Evolutionary conservation across 2,888 invertebrate genomes (phyloP).

Genomic region (Caenorhabditis angaria): DNA sequence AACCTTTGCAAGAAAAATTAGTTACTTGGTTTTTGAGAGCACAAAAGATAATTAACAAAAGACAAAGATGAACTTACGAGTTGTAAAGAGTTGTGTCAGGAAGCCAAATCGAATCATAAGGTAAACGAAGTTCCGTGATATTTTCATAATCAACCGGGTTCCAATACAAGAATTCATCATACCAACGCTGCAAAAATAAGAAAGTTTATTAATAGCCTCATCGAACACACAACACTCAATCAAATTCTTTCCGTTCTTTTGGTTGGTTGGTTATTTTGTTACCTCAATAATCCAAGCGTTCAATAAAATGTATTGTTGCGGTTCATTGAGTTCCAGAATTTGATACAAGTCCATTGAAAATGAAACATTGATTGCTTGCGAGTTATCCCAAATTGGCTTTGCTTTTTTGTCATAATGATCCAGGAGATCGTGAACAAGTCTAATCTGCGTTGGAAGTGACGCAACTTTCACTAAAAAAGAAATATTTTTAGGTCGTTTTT

Average conservation of each 20-base stretch:
- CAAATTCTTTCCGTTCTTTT: slow-evolving; percentile 5
- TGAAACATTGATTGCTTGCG: slow-evolving; percentile 68
- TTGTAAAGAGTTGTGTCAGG: slow-evolving; percentile 71
- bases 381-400: slow-evolving; percentile 71
- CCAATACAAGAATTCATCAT: slow-evolving; percentile 71
- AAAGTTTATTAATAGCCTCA: too few species aligned
- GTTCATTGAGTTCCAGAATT: slow-evolving; percentile 71
- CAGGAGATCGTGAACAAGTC: slow-evolving; percentile 56
- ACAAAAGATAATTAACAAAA: slow-evolving; percentile 1
- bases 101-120: slow-evolving; percentile 69
- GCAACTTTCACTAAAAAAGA: background rate
- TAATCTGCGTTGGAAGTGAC: slow-evolving; percentile 51
- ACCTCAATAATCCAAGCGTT: slow-evolving; percentile 72
- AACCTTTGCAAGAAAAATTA: slow-evolving; percentile 46
- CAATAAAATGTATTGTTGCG: slow-evolving; percentile 69
- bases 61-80: slow-evolving; percentile 30
- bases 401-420: slow-evolving; percentile 64
- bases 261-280: background rate
- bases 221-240: background rate
- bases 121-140: slow-evolving; percentile 67
- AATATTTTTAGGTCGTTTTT: too few species aligned
- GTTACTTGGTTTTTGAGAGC: slow-evolving; percentile 7
- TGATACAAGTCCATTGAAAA: slow-evolving; percentile 71
- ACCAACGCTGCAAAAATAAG: slow-evolving; percentile 67
- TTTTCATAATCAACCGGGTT: slow-evolving; percentile 64